Evolutionary conservation across 1,140 invertebrate species (phyloP).

Genomic region (Cydia splendana): DNA sequence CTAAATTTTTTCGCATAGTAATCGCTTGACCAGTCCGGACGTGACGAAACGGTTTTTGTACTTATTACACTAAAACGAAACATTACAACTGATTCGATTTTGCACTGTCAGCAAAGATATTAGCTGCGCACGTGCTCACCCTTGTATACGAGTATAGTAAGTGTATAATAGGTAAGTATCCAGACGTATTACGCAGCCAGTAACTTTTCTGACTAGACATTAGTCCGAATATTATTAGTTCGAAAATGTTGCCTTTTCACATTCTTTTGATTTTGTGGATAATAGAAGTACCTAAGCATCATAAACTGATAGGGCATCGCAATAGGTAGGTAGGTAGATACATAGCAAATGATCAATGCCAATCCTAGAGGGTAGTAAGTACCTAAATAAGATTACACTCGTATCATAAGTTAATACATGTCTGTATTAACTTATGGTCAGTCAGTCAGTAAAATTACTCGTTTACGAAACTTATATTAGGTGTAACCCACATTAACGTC

Average conservation of each 20-base stretch:
- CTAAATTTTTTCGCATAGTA: conserved; percentile 21
- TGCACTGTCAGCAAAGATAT: background rate
- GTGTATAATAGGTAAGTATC: background rate
- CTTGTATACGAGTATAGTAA: too few relatives aligned
- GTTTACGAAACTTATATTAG: background rate
- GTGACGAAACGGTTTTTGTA: conserved; percentile 11
- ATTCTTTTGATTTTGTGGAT: background rate
- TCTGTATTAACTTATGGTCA: too few relatives aligned
- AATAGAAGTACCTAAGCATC: background rate
- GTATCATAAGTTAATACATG: too few relatives aligned
- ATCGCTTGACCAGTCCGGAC: conserved; percentile 20
- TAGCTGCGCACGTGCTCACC: background rate
- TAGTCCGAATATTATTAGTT: conserved; percentile 4
- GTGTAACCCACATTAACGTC: background rate
- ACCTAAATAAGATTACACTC: too few relatives aligned
- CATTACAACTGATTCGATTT: background rate
- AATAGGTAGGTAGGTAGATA: too few relatives aligned
- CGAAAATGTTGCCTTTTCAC: background rate
- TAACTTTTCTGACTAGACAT: background rate
- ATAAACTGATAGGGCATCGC: background rate
- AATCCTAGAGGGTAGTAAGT: too few relatives aligned
- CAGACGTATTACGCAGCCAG: background rate
- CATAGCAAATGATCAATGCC: too few relatives aligned
- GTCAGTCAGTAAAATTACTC: background rate
- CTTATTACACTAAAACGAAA: conserved; percentile 11